Evolutionary conservation across 92 coral and sea anemone genomes (phyloP), one percentile per base, ranked within the genome.

Genomic region (Siderastrea radians): DNA sequence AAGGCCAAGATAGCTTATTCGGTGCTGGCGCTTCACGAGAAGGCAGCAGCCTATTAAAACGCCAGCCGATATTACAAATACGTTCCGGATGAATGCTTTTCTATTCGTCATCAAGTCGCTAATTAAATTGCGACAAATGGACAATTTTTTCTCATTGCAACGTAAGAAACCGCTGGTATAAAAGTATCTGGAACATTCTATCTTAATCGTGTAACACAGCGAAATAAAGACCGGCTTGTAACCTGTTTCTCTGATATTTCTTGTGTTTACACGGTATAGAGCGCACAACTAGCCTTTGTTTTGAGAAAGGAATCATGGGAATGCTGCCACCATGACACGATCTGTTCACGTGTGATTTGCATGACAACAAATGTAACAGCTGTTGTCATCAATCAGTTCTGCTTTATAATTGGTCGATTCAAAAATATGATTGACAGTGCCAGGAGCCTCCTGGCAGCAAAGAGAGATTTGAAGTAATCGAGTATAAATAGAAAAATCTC

Each of bases 51-150:
- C 38, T 26, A 26, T 44, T 19, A 5, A 58, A 16, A 17, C 16
- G 19, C 11, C 44, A 38, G 67, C 38, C 38, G 38, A 26, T 26
- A 77, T 47, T 1, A 14, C 13, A 16, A 61, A 59, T 10, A 44
- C 53, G 87, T 84, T 84, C 69, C 87, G 73, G 87, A 60, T 84
- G 87, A 84, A 60, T 73, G 87, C 44, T 58, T 72, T 57, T 19
- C 63, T 49, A 84, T 49, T 84, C 87, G 80, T 61, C 80, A 84
- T 51, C 80, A n/a, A 61, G 58, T 60, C 38, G 49, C 17, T 57
- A 49, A 73, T 84, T 38, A 12, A 58, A 72, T 70, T 57, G 45
- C 46, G 17, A 46, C 49, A 59, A 17, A 59, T 72, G 13, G 43
- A 70, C 3, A 17, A 12, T 12, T 44, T 44, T 43, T 10, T 58